Base-by-base conservation (phyloP, 2,888 invertebrate genomes). In the Drosophila flavopinicola region DNA sequence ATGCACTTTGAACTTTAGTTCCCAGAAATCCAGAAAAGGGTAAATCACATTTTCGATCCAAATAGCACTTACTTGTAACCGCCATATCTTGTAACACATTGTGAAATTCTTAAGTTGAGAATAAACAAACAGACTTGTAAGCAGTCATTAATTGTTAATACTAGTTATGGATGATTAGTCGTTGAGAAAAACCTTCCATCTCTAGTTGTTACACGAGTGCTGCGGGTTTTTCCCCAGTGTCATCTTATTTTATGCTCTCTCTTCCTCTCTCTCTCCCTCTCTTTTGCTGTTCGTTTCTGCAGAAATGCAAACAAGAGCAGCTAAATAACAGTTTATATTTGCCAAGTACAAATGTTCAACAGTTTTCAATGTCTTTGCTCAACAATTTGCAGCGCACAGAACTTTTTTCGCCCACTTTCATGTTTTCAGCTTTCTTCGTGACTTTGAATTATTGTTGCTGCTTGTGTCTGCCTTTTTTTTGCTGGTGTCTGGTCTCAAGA, bases 321-420 rank as follows among this genome's bases (percentile, higher is more conserved):
- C 45, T 41, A 44, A 38, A 25, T 37, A 15, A 29, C 25, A 45
- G 61, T 59, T 70, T 58, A 42, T 61, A 39, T 72, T 65, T 66
- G 51, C 70, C 86, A 86, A 84, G 84, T 74, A 84, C 70, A 84
- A 60, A 61, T 70, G 61, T 33, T 70, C 57, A 66, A 68, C 56
- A 74, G 54, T 61, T 75, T 74, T 66, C 86, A 86, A 86, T 86
- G 85, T 30, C 84, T 65, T 80, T 79, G 42, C 47, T 49, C 23
- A 58, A 27, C 51, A 49, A 64, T 69, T 68, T 82, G 83, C 76
- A 80, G 64, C 65, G 74, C 70, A 56, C 58, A 69, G 76, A 83
- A 68, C 64, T 83, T 78, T 85, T n/a, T n/a, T n/a, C n/a, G n/a
- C n/a, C n/a, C n/a, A n/a, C n/a, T n/a, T n/a, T 30, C 37, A 58